Evolutionary conservation across 2,888 invertebrate genomes (phyloP).

Genomic region (Stegana nigrithorax): DNA sequence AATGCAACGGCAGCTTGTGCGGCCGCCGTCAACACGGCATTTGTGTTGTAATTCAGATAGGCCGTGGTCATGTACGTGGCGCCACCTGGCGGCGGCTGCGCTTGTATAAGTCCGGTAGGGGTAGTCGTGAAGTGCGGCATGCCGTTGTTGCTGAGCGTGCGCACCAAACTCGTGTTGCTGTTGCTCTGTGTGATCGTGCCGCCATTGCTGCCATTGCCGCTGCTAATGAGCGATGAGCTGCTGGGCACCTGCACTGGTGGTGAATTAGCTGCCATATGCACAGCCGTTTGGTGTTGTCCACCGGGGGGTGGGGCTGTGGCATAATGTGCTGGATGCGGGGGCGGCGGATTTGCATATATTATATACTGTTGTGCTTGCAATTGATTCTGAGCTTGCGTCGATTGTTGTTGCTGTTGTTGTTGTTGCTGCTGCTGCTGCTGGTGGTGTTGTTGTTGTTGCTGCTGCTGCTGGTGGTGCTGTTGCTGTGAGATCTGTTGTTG

Average conservation of each 20-base stretch:
- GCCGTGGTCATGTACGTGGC: conserved; percentile 33
- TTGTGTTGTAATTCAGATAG: conserved; percentile 36
- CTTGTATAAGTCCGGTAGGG: conserved; percentile 48
- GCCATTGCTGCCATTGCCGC: conserved; percentile 6
- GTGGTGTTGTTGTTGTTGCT: conserved; percentile 30
- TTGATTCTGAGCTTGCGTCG: conserved; percentile 19
- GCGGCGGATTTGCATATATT: conserved; percentile 35
- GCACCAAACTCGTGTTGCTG: conserved; percentile 38
- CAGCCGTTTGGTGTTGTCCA: conserved; percentile 38
- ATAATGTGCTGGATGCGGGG: conserved; percentile 22
- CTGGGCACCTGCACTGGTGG: conserved; percentile 45
- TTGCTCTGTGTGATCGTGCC: conserved; percentile 35
- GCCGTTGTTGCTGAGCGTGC: conserved; percentile 35
- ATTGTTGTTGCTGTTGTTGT: conserved; percentile 28
- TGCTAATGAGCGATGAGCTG: conserved; percentile 32
- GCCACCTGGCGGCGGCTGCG: conserved; percentile 26
- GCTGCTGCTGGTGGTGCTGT: conserved; percentile 37
- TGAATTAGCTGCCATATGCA: conserved; percentile 47
- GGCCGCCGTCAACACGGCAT: conserved; percentile 23
- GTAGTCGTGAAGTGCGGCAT: conserved; percentile 37
- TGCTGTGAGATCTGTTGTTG: conserved; percentile 31
- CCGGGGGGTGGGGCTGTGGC: conserved; percentile 1
- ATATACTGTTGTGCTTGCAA: conserved; percentile 30
- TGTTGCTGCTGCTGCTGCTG: conserved; percentile 29
- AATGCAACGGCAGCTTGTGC: conserved; percentile 36